Percentiles rank a stretch among this genome's conserved stretches.
Evolutionary conservation across 2,888 invertebrate species (phyloP).

Genomic region (Lottia gigantea): DNA sequence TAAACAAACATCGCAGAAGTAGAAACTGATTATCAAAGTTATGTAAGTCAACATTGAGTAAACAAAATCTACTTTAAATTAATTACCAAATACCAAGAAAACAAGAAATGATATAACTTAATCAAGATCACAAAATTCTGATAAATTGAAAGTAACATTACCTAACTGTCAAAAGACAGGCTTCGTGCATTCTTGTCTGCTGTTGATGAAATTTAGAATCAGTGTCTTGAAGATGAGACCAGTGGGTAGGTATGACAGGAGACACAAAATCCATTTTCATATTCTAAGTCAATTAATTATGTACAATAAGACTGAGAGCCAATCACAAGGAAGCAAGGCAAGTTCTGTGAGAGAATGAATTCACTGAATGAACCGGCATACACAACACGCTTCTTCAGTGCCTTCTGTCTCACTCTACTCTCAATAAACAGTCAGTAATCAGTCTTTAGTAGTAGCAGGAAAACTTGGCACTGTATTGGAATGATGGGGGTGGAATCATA

Average conservation of each 20-base stretch:
- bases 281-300: constrained; percentile 10
- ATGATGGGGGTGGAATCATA: constrained; percentile 1
- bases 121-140: background rate
- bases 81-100: too few species aligned
- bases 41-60: too few species aligned
- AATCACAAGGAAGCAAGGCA: background rate
- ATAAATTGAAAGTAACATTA: background rate
- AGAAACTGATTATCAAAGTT: too few species aligned
- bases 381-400: background rate
- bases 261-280: constrained; percentile 10
- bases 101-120: too few species aligned
- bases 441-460: too few species aligned
- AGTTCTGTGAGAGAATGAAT: constrained; percentile 10
- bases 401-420: too few species aligned
- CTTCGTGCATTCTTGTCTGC: constrained; percentile 2
- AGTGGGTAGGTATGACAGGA: constrained; percentile 3
- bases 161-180: constrained; percentile 8
- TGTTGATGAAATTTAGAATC: background rate
- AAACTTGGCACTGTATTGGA: background rate
- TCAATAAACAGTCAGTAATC: too few species aligned
- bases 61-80: too few species aligned
- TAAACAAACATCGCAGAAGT: too few species aligned
- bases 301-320: constrained; percentile 8
- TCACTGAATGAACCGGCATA: background rate
- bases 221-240: background rate